Conservation (phyloP, 1,140 invertebrate genomes). For the Pseudomyrmex cubaensis region DNA sequence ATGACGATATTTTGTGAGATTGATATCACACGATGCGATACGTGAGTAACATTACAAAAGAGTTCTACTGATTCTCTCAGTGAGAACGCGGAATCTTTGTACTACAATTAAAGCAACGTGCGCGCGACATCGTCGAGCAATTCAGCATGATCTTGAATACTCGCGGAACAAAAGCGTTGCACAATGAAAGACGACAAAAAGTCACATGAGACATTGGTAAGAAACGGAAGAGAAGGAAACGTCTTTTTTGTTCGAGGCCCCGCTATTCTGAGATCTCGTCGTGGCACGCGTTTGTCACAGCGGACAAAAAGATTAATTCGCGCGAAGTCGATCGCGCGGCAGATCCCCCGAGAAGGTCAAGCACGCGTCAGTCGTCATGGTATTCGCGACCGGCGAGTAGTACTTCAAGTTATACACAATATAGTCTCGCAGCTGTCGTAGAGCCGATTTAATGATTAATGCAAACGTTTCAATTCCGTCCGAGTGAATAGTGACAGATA, state of each 20-base stretch:
- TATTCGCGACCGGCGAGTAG: constrained; percentile 16
- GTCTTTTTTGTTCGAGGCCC: background rate
- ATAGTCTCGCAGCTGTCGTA: constrained; percentile 11
- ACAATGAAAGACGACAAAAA: constrained; percentile 25
- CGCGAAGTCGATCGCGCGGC: constrained; percentile 30
- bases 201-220: background rate
- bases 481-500: constrained; percentile 32
- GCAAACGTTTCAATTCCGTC: constrained; percentile 59
- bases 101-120: too few relatives aligned
- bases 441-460: constrained; percentile 57
- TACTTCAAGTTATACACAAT: constrained; percentile 8
- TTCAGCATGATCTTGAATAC: constrained; percentile 13
- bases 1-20: constrained; percentile 23
- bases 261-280: constrained; percentile 30
- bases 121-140: background rate
- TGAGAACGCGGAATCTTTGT: background rate
- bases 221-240: background rate
- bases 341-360: constrained; percentile 58
- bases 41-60: background rate
- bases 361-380: constrained; percentile 42
- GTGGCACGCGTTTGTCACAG: constrained; percentile 15
- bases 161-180: constrained; percentile 8
- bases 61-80: background rate
- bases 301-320: constrained; percentile 18
- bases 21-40: background rate